Conservation (phyloP, 2,888 invertebrate genomes). For the Pecten maximus region DNA sequence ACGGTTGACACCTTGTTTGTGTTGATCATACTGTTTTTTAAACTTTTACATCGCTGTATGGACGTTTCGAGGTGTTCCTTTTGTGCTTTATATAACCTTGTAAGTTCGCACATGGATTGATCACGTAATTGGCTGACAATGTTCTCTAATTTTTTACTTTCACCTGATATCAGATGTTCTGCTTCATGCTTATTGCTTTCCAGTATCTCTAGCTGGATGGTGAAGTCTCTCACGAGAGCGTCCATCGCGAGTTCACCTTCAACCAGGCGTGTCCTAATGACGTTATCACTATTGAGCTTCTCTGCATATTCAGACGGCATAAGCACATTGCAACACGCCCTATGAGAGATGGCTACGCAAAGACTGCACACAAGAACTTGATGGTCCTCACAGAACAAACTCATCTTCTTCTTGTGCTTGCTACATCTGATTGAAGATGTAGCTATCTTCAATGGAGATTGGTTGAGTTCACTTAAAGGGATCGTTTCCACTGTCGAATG, state of each 20-base stretch:
- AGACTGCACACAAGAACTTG: neutral
- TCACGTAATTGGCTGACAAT: neutral
- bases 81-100: neutral
- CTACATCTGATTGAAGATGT: neutral
- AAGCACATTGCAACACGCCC: neutral
- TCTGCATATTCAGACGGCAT: neutral
- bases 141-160: neutral
- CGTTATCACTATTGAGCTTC: neutral
- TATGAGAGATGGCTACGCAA: neutral
- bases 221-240: neutral
- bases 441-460: neutral
- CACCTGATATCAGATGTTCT: neutral
- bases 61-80: neutral
- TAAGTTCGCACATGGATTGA: neutral
- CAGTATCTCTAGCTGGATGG: neutral
- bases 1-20: neutral
- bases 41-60: neutral
- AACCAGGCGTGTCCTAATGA: neutral
- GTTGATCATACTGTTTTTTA: neutral
- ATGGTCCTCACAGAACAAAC: conserved; percentile 16
- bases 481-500: neutral
- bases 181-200: neutral
- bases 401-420: neutral
- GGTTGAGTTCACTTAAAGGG: neutral
- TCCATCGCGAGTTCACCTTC: neutral